Conservation (phyloP, 2,113 vertebrate genomes). For the Perca fluviatilis region DNA sequence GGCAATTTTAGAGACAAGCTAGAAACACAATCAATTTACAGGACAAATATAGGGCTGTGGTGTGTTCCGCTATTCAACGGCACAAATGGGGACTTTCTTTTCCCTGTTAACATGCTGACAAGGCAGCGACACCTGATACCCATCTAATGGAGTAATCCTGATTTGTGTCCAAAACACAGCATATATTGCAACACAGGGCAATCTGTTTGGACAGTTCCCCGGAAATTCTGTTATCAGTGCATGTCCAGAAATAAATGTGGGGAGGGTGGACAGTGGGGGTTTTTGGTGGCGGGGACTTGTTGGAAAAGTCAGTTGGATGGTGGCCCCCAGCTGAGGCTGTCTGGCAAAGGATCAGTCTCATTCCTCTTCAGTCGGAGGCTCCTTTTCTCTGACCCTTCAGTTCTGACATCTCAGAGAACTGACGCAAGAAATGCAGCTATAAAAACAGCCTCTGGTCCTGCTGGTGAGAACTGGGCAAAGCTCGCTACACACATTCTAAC, state of each 20-base stretch:
- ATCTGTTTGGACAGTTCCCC: constrained; percentile 63
- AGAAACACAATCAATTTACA: constrained; percentile 29
- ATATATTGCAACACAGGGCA: constrained; percentile 31
- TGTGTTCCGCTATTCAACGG: constrained; percentile 42
- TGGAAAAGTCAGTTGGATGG: constrained; percentile 65
- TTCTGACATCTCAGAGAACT: constrained; percentile 65
- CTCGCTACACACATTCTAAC: constrained; percentile 38
- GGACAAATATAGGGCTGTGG: constrained; percentile 38
- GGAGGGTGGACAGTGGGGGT: constrained; percentile 41
- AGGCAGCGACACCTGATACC: constrained; percentile 36
- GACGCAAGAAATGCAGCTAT: constrained; percentile 69
- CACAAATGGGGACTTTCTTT: constrained; percentile 42
- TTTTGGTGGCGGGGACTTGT: constrained; percentile 38
- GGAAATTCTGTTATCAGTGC: constrained; percentile 72
- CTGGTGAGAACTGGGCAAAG: constrained; percentile 80
- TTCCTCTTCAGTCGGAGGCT: constrained; percentile 70
- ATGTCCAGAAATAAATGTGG: constrained; percentile 65
- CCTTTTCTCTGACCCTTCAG: constrained; percentile 73
- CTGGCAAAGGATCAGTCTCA: constrained; percentile 81
- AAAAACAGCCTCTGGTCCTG: constrained; percentile 78
- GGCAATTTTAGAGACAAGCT: constrained; percentile 41
- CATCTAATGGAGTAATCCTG: constrained; percentile 45
- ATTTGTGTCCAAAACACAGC: constrained; percentile 39
- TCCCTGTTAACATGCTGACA: constrained; percentile 43
- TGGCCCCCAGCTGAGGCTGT: constrained; percentile 69